These are phyloP conservation scores for Lepus europaeus DNA, from an alignment of 2,113 vertebrate species.

Conservation along the genomic window DNA sequence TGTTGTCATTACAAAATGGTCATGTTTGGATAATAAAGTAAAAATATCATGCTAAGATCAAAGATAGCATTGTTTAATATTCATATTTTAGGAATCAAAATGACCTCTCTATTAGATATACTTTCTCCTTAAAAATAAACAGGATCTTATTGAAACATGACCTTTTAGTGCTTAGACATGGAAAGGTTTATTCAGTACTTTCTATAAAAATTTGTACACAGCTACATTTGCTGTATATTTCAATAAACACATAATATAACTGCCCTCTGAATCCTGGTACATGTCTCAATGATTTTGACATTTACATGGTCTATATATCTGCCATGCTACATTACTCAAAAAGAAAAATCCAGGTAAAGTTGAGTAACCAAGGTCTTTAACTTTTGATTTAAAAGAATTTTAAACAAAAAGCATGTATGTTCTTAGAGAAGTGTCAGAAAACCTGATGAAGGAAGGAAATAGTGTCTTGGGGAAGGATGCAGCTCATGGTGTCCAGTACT, in stretches of 20 bases:
- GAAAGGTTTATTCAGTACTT: not conserved
- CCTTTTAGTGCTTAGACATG: not conserved
- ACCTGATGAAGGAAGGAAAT: not conserved
- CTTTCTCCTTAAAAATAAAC: not conserved
- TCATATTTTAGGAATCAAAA: not conserved
- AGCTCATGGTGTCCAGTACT: not conserved
- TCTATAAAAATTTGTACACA: not conserved
- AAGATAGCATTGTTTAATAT: not conserved
- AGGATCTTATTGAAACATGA: not conserved
- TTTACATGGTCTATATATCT: conserved; percentile 14
- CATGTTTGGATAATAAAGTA: not conserved
- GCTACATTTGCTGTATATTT: not conserved
- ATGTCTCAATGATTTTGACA: not conserved
- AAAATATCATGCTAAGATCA: not conserved
- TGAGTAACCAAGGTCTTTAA: conserved; percentile 1
- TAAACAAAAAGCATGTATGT: not conserved
- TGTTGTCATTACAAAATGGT: not conserved
- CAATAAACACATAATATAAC: not conserved
- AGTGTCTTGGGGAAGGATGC: not conserved
- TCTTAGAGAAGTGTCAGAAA: not conserved
- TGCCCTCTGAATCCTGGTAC: not conserved
- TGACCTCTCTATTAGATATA: not conserved
- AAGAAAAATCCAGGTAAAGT: conserved; percentile 5
- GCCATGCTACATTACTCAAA: not conserved
- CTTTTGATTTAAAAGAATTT: not conserved